Conservation (phyloP, 2,113 vertebrate species). For the Mobula birostris region DNA sequence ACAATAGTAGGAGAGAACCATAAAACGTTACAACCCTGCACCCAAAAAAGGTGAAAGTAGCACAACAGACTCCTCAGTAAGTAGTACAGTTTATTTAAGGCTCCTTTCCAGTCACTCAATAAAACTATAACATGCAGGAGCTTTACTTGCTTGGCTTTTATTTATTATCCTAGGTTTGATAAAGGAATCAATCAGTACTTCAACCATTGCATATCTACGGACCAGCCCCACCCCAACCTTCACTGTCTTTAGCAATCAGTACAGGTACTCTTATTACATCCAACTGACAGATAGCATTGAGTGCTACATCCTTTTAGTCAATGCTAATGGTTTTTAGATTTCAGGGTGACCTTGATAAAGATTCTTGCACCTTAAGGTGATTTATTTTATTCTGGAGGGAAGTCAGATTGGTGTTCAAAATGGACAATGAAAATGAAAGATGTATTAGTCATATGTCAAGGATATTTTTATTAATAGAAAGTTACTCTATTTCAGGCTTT, state of each 20-base stretch:
- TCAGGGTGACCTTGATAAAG: background rate
- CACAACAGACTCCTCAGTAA: constrained; percentile 31
- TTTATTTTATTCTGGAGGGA: background rate
- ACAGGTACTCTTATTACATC: constrained; percentile 56
- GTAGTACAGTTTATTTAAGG: constrained; percentile 44
- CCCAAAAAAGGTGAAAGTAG: background rate
- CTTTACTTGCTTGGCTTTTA: constrained; percentile 55
- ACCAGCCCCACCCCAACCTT: constrained; percentile 49
- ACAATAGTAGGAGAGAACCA: background rate
- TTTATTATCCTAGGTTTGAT: constrained; percentile 30
- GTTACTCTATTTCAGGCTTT: background rate
- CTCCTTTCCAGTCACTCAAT: constrained; percentile 60
- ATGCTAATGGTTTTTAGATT: background rate
- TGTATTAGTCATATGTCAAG: background rate
- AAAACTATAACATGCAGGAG: constrained; percentile 53
- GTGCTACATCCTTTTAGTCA: background rate
- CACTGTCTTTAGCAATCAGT: constrained; percentile 54
- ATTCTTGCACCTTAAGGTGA: background rate
- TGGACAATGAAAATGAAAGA: background rate
- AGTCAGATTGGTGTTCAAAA: background rate
- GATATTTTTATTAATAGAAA: background rate
- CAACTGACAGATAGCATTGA: constrained; percentile 44
- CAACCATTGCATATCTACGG: constrained; percentile 45
- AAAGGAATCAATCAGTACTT: constrained; percentile 54
- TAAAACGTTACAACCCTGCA: no score